Evolutionary conservation across 2,797 vertebrate genomes (phyloP), one percentile per base, ranked within the genome.

Genomic region (Anguilla obscura): DNA sequence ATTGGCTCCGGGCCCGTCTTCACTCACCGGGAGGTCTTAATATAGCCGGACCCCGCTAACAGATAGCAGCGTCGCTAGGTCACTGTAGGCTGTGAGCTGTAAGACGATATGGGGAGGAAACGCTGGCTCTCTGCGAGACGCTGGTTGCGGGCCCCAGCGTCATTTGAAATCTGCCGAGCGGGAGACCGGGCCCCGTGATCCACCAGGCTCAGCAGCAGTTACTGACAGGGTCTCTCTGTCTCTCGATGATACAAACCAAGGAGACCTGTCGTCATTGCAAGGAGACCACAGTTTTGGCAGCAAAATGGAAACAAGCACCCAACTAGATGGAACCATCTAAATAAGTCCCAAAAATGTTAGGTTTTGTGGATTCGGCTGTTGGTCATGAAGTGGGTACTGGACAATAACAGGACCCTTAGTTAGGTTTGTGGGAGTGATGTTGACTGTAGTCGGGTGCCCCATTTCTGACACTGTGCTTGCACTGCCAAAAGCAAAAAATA

Each of bases 41-140:
- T 90, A 88, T 91, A 92, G 85, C 79, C 63, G 52, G 92, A 66
- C 91, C 10, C 1, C 89, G 88, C 91, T 92, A 92, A 93, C 93
- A 90, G 90, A 88, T 92, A 87, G 92, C 86, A 71, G 91, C 90
- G 91, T 91, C 86, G 85, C 60, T 89, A 89, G 87, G 85, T 91
- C 89, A 5, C 40, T 45, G 74, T 79, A 40, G 10, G 87, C 89
- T 91, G 88, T 30, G 92, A 12, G 87, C 89, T 91, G 88, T 30
- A 92, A 93, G 91, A 90, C 92, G 90, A 90, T 93, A 92, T 92
- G 83, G 92, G 94, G 91, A 89, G 93, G 90, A 94, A 93, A 88
- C 91, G 91, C 93, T 89, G 91, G 87, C 93, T 45, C 4, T 80
- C 69, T 36, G 4, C 9, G 30, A 56, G 48, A 48, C 9, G 36